A percentile compares a stretch with the other conserved stretches of the same genome.
These are phyloP conservation scores for Clarias magur DNA, from an alignment of 2,113 vertebrate genomes.

Conservation along the genomic window DNA sequence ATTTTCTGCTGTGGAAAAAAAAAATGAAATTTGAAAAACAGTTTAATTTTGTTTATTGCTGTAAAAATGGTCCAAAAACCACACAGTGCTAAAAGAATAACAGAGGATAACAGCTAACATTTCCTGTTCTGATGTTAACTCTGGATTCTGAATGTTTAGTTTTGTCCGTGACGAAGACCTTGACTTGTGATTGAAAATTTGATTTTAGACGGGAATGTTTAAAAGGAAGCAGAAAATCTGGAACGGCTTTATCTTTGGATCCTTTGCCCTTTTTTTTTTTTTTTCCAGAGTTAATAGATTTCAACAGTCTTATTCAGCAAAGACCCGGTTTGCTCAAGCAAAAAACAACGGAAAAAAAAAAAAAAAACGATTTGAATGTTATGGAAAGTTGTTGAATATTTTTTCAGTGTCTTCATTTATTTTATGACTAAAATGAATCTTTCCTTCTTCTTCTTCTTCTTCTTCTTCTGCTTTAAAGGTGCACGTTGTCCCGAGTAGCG, in stretches of 20 bases:
- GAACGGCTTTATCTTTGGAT: conserved; percentile 21
- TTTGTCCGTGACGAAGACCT: background rate
- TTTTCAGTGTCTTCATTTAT: background rate
- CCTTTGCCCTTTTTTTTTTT: conserved; percentile 8
- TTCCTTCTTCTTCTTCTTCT: too few relatives aligned
- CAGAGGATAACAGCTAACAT: background rate
- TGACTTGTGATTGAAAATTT: background rate
- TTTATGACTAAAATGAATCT: background rate
- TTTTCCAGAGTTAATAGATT: conserved; percentile 25
- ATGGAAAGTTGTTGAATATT: background rate
- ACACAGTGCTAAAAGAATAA: background rate
- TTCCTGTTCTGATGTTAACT: conserved; percentile 3
- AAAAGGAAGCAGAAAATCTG: conserved; percentile 8
- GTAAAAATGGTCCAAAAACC: background rate
- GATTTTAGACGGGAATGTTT: background rate
- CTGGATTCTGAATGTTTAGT: background rate
- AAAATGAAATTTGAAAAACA: background rate
- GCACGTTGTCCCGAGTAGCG: background rate
- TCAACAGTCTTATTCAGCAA: conserved; percentile 4
- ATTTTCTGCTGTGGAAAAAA: background rate
- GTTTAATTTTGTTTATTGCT: background rate
- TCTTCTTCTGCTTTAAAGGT: conserved; percentile 18
- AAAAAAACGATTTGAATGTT: background rate
- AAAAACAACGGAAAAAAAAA: background rate
- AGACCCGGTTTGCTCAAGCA: background rate